Percentiles rank a stretch among this genome's conserved stretches.
Conservation (phyloP, 2,797 vertebrate genomes). For the Galagoides demidoff region DNA sequence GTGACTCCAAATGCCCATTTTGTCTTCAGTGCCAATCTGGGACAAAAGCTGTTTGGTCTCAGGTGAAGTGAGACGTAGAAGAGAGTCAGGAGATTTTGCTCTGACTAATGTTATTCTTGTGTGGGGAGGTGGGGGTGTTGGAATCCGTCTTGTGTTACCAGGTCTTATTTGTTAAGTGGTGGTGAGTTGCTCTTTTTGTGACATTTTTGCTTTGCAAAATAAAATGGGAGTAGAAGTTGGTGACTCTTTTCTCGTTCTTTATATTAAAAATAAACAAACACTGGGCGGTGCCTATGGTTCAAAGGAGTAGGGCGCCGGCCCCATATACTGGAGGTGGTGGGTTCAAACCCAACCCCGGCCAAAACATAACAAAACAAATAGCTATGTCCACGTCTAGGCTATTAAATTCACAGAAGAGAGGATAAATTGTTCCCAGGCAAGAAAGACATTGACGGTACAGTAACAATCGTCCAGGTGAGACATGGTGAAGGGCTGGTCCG, state of each 20-base stretch:
- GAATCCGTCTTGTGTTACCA: background rate
- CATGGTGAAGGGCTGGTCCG: background rate
- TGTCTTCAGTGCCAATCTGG: rapidly evolving
- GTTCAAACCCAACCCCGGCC: no score
- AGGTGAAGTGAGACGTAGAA: background rate
- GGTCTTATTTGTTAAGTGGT: background rate
- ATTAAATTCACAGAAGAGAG: no score
- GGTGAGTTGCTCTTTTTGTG: background rate
- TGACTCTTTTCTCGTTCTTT: background rate
- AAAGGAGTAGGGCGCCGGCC: no score
- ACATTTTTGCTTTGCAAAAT: background rate
- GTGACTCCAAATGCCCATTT: background rate
- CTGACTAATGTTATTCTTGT: no score
- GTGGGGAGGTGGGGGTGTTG: no score
- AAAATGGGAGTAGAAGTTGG: background rate
- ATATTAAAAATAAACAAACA: background rate
- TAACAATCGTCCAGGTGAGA: background rate
- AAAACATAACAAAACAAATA: no score
- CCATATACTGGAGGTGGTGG: no score
- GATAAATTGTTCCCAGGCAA: rapidly evolving
- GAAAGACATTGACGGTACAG: rapidly evolving
- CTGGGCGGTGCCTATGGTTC: no score
- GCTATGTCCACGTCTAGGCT: background rate
- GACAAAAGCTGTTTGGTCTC: background rate
- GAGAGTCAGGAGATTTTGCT: background rate